Base-by-base conservation (phyloP, 2,797 vertebrate genomes). In the Xenops minutus region DNA sequence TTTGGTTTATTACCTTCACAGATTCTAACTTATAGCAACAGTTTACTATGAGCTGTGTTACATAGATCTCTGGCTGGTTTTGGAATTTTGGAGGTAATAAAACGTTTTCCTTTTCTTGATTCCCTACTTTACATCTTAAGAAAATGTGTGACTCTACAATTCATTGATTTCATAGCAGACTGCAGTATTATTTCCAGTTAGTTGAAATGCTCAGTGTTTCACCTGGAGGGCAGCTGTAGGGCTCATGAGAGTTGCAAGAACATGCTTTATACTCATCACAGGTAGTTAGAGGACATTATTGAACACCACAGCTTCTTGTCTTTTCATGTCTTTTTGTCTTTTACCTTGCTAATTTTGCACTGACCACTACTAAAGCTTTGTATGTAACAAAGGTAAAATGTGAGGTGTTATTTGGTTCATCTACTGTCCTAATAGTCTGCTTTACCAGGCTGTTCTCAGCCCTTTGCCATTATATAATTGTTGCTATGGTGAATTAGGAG, bases 401-500 rank as follows among this genome's bases (percentile, higher is more conserved):
- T 58, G 54, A 89, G 44, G 58, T 69, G 20, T 14, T 52, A 41
- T 27, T 68, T 91, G 32, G 46, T 49, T 51, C 29, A 14, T 39
- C 44, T 69, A 36, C 43, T 3, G 3, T 88, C 66, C 56, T 41
- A 7, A 54, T 10, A 80, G 20, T 19, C 37, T 71, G 32, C 41
- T 62, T 94, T 67, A 58, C 13, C 71, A 93, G 37, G 22, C 36
- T 77, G 26, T 59, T 89, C 46, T 83, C 34, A 48, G 29, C 64
- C 49, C 39, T 85, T 62, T 91, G 62, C n/a, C 18, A 49, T 91
- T 72, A 36, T 76, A 71, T 92, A 27, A 27, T 68, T 84, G 87
- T 97, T 97, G 62, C 88, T 93, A 82, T 80, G 78, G 86, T 89
- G 91, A 93, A 91, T 92, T 79, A 93, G 32, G 37, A 63, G 88